phyloP scores from a whole-genome alignment of 2,888 invertebrate genomes.

The Metellina segmentata region DNA sequence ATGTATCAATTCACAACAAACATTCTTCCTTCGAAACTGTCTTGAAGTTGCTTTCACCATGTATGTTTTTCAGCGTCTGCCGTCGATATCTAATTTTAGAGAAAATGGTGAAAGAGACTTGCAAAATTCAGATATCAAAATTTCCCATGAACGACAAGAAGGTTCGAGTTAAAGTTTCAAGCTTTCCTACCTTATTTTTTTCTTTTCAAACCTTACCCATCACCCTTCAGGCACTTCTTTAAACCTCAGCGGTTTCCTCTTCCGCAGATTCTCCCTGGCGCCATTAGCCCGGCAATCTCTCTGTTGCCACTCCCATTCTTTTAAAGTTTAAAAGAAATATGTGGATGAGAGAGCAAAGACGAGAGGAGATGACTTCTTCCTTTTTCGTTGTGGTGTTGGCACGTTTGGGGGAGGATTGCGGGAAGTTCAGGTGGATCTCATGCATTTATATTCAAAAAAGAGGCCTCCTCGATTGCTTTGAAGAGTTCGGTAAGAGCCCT shows the following conservation, averaged over 20 bases:
- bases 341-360: not conserved
- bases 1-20: too few relatives aligned
- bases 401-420: too few relatives aligned
- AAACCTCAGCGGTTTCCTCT: not conserved
- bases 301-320: conserved; percentile 13
- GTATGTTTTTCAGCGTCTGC: too few relatives aligned
- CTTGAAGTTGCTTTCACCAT: too few relatives aligned
- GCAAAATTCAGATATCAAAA: too few relatives aligned
- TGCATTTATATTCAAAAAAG: not conserved
- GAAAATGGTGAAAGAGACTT: too few relatives aligned
- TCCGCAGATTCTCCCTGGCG: not conserved
- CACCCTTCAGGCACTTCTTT: not conserved
- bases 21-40: too few relatives aligned
- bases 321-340: conserved; percentile 18
- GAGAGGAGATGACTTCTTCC: conserved; percentile 4
- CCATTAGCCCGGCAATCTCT: not conserved
- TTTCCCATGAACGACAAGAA: too few relatives aligned
- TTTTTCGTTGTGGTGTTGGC: not conserved
- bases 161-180: too few relatives aligned
- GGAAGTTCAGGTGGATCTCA: too few relatives aligned
- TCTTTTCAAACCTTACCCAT: not conserved
- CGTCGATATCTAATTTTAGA: too few relatives aligned
- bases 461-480: not conserved
- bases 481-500: not conserved
- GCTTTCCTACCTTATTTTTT: not conserved